These are phyloP conservation scores for Pampus argenteus DNA, from an alignment of 2,797 vertebrate species.

Conservation along the genomic window DNA sequence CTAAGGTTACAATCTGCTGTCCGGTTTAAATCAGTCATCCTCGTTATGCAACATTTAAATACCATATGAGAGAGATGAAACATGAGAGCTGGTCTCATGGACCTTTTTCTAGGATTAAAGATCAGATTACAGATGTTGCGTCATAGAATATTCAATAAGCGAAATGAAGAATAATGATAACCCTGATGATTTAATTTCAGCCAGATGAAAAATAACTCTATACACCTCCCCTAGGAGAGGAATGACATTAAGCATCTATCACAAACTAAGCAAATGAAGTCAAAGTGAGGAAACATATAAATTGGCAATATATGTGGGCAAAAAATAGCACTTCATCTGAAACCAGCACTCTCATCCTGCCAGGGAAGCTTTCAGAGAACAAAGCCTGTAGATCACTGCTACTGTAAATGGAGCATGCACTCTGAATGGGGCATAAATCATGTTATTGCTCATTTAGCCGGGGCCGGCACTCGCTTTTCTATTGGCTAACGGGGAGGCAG, in stretches of 20 bases:
- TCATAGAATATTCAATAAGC: constrained; percentile 54
- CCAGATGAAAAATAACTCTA: constrained; percentile 21
- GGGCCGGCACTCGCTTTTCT: constrained; percentile 16
- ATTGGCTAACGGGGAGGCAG: constrained; percentile 62
- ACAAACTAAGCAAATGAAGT: constrained; percentile 18
- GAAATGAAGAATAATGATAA: constrained; percentile 42
- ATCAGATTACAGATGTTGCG: constrained; percentile 64
- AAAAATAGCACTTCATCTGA: constrained; percentile 24
- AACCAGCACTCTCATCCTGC: constrained; percentile 38
- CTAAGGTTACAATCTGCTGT: constrained; percentile 28
- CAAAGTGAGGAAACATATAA: constrained; percentile 7
- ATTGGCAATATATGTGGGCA: constrained; percentile 13
- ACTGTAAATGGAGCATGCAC: constrained; percentile 64
- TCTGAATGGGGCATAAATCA: constrained; percentile 70
- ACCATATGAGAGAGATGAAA: constrained; percentile 58
- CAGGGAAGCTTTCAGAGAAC: constrained; percentile 59
- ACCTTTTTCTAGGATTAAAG: constrained; percentile 63
- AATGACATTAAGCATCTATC: constrained; percentile 1
- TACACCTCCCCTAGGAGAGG: not conserved
- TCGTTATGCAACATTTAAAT: constrained; percentile 72
- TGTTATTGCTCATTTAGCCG: constrained; percentile 64
- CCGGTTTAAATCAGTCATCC: constrained; percentile 37
- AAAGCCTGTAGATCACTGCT: constrained; percentile 65
- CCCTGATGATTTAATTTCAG: constrained; percentile 53
- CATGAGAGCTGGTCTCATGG: constrained; percentile 26